Percentiles rank a stretch among this genome's conserved stretches.
Evolutionary conservation across 2,888 invertebrate genomes (phyloP).

Genomic region (Plagiodera versicolora): DNA sequence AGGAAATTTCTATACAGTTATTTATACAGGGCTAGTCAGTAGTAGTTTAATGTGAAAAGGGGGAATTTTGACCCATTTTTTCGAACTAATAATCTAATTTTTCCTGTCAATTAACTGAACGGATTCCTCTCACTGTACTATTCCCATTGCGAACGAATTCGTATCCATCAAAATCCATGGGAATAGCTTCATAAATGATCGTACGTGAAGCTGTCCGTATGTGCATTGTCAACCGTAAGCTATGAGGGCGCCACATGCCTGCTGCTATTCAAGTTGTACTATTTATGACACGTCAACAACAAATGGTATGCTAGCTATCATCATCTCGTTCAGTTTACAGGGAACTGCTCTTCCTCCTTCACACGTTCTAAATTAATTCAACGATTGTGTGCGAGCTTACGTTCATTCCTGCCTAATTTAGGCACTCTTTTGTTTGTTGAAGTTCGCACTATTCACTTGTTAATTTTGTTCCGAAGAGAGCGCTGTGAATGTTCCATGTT

Average conservation of each 20-base stretch:
- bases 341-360: background rate
- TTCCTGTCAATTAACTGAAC: no score
- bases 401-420: background rate
- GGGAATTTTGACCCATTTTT: no score
- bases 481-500: no score
- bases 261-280: background rate
- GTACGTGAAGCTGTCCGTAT: background rate
- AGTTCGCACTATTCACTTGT: slow-evolving; percentile 5
- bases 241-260: background rate
- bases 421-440: slow-evolving; percentile 7
- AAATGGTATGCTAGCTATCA: background rate
- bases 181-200: background rate
- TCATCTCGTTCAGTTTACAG: background rate
- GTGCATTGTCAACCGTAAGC: background rate
- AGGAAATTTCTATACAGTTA: no score
- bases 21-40: no score
- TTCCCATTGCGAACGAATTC: no score
- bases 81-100: no score
- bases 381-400: background rate
- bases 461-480: no score
- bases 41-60: no score
- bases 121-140: no score
- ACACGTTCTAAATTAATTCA: background rate
- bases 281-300: background rate
- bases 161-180: no score